These are phyloP conservation scores for Malthinus flaveolus DNA, from an alignment of 2,888 invertebrate genomes.

Conservation along the genomic window DNA sequence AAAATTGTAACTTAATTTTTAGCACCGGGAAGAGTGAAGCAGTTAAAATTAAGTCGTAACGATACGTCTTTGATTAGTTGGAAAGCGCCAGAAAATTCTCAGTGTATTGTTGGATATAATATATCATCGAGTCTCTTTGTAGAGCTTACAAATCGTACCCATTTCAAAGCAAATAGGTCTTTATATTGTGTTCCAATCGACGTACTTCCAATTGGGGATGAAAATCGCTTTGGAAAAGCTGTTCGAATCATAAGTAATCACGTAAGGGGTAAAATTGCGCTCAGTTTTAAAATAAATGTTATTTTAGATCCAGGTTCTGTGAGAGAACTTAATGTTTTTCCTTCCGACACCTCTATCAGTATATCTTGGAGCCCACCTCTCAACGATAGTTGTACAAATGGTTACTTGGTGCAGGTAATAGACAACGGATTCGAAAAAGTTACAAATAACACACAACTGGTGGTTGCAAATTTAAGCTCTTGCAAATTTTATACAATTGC, in stretches of 20 bases:
- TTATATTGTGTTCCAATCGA: neutral
- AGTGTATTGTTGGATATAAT: neutral
- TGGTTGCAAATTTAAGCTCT: constrained; percentile 13
- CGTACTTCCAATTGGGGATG: neutral
- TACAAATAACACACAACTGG: neutral
- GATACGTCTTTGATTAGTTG: neutral
- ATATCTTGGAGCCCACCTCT: neutral
- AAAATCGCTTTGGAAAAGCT: neutral
- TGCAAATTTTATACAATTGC: constrained; percentile 22
- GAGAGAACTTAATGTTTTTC: neutral
- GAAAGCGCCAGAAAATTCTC: neutral
- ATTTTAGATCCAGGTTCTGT: constrained; percentile 4
- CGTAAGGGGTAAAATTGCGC: neutral
- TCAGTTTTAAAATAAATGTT: no score
- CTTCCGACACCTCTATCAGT: neutral
- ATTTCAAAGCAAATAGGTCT: neutral
- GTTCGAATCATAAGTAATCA: neutral
- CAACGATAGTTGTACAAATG: neutral
- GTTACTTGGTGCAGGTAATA: neutral
- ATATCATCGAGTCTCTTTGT: neutral
- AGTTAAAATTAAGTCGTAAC: neutral
- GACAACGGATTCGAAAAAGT: neutral
- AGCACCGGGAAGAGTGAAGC: neutral
- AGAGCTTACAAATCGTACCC: neutral
- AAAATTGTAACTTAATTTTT: neutral